Percentiles rank a stretch among this genome's conserved stretches.
phyloP scores from a whole-genome alignment of 2,797 vertebrate species.

The Macropus fuliginosus region DNA sequence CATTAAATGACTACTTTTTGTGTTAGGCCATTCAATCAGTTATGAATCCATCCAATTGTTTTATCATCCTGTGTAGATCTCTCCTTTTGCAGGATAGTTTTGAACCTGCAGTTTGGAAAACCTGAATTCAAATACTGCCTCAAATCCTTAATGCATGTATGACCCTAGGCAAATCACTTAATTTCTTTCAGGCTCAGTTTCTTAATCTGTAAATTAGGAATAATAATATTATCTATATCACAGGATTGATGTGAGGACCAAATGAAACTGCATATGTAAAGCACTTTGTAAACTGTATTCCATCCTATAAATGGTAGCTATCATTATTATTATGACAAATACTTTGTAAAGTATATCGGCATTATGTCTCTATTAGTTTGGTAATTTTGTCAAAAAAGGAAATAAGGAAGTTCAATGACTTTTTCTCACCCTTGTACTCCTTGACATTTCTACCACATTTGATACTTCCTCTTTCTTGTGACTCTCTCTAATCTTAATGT shows the following conservation, averaged over 20 bases:
- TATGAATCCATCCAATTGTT: not conserved
- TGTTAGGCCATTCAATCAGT: not conserved
- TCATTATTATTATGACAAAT: not conserved
- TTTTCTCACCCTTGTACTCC: not conserved
- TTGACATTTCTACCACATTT: not conserved
- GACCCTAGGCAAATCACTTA: not conserved
- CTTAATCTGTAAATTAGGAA: not conserved
- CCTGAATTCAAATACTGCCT: not conserved
- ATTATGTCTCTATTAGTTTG: not conserved
- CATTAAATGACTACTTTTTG: not conserved
- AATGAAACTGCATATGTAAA: not conserved
- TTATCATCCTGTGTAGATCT: not conserved
- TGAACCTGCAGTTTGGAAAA: not conserved
- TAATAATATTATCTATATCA: not conserved
- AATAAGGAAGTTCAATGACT: not conserved
- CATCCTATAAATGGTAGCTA: not conserved
- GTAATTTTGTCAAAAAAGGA: not conserved
- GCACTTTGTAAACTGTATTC: not conserved
- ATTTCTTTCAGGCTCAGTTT: not conserved
- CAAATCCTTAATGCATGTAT: not conserved
- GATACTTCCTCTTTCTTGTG: not conserved
- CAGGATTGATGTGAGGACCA: not conserved
- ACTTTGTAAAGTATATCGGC: not conserved
- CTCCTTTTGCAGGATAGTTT: not conserved
- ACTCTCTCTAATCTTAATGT: not conserved